Evolutionary conservation across 2,888 invertebrate species (phyloP).

Genomic region (Crossocerus cetratus): DNA sequence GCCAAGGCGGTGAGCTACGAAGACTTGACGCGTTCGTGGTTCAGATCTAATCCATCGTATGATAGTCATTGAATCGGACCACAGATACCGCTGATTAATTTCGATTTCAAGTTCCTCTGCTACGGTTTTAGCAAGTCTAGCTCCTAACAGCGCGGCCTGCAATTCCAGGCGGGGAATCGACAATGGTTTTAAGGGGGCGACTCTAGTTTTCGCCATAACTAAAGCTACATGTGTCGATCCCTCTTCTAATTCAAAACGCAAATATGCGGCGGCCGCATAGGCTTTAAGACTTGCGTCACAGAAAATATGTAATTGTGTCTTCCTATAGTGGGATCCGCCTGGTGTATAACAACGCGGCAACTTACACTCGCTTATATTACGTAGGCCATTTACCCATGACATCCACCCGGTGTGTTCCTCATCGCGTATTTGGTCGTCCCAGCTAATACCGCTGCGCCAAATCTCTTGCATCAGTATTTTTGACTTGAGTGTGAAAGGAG

Average conservation of each 20-base stretch:
- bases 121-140: not conserved
- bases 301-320: not conserved
- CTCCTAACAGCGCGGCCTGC: not conserved
- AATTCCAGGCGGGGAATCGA: not conserved
- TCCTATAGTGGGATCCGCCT: not conserved
- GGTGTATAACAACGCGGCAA: no score
- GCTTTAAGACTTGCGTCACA: conserved; percentile 14
- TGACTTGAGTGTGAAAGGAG: no score
- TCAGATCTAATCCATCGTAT: not conserved
- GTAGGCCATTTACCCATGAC: not conserved
- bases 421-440: not conserved
- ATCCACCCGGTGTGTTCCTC: not conserved
- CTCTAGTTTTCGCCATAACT: not conserved
- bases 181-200: not conserved
- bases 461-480: no score
- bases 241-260: not conserved
- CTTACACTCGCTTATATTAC: no score
- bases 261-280: not conserved
- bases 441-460: not conserved
- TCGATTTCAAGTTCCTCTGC: no score
- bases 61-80: not conserved
- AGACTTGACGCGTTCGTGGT: not conserved
- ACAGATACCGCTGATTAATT: not conserved
- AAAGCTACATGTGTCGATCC: not conserved
- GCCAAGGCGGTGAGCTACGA: not conserved